Conservation (phyloP, 2,113 vertebrate genomes). For the Lophotis ruficrista region DNA sequence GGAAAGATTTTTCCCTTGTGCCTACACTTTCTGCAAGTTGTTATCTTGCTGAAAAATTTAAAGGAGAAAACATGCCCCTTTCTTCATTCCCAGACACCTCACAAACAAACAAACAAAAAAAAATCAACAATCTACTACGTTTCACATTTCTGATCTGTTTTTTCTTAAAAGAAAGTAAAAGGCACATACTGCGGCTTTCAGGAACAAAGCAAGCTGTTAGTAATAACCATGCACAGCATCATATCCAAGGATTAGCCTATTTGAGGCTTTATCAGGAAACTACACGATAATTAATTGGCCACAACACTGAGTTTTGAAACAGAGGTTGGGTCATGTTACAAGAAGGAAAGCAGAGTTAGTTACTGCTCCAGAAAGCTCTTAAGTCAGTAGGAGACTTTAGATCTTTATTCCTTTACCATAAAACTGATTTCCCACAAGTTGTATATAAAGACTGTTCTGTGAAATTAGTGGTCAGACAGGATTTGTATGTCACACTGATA, state of each 20-base stretch:
- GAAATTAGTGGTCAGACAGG: not conserved
- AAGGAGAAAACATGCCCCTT: not conserved
- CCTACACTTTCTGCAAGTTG: not conserved
- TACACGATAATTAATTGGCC: not conserved
- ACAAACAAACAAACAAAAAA: not conserved
- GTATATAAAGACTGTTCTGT: not conserved
- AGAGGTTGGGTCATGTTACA: not conserved
- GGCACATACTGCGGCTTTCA: not conserved
- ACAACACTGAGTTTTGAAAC: not conserved
- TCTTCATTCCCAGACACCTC: not conserved
- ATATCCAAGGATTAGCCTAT: not conserved
- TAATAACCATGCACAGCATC: not conserved
- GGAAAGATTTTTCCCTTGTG: not conserved
- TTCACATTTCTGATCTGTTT: not conserved
- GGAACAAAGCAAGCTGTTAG: not conserved
- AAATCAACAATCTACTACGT: not conserved
- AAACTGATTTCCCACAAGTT: slow-evolving; percentile 21
- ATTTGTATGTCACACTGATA: not conserved
- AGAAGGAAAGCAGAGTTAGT: not conserved
- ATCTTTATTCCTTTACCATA: slow-evolving; percentile 28
- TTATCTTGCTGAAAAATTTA: not conserved
- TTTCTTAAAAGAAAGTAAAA: not conserved
- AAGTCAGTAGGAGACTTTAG: slow-evolving; percentile 43
- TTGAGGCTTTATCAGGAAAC: slow-evolving; percentile 50
- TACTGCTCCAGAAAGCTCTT: slow-evolving; percentile 6